Evolutionary conservation across 2,888 invertebrate species (phyloP), one percentile per base, ranked within the genome.

Genomic region (Dyspetes luteomarginatus): DNA sequence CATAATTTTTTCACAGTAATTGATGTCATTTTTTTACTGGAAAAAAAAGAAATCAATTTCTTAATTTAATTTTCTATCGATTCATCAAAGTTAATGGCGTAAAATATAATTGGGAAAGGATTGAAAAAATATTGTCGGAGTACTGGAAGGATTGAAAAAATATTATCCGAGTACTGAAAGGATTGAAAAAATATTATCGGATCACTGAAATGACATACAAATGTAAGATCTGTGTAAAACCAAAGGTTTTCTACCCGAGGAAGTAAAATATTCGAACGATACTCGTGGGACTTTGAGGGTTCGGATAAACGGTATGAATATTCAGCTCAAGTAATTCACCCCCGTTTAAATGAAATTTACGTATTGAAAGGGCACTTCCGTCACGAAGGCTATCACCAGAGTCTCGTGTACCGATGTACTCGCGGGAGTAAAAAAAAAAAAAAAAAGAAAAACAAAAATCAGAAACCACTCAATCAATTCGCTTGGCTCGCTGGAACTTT

Each of bases 391-490:
- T 45, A 43, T 17, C 22, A 15, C 17, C 41, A 15, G 28, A 15
- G 52, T 56, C 62, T 17, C 17, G 65, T 24, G 45, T 55, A 48
- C 65, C n/a, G n/a, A n/a, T 36, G 19, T 50, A 52, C 22, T 26
- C 22, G 26, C 30, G 9, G 36, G 15, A 15, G 48, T 22, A 55
- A 28, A 26, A 48, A 48, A 41, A 4, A 24, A 19, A n/a, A 26
- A 41, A 56, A 52, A 56, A 50, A 71, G 9, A 48, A 17, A 60
- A 52, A 62, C n/a, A 60, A 19, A 15, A 48, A n/a, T 15, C 3
- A 75, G 43, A 45, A 19, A 17, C 43, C 71, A 67, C 82, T 84
- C 78, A 81, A 82, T 72, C 78, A 82, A 82, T 85, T 64, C 73
- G 55, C 45, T 64, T 45, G 12, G 4, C 64, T 36, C 55, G 15